Percentiles rank a stretch among this genome's conserved stretches.
Evolutionary conservation across 2,888 invertebrate genomes (phyloP).

Genomic region (Meloe dianella): DNA sequence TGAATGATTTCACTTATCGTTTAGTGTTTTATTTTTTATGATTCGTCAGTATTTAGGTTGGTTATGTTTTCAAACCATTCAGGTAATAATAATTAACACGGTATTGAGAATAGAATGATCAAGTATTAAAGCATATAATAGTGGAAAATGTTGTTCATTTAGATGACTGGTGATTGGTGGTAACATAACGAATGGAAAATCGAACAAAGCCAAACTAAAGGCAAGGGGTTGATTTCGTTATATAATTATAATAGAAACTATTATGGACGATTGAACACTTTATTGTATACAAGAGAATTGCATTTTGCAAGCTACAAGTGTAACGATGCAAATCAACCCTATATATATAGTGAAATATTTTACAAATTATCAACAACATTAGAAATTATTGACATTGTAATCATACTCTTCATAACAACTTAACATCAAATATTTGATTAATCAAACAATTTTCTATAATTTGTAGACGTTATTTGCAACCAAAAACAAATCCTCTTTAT

Average conservation of each 20-base stretch:
- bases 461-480: background rate
- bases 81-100: conserved; percentile 2
- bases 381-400: conserved; percentile 29
- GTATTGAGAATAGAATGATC: conserved; percentile 20
- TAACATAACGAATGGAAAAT: conserved; percentile 31
- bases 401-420: background rate
- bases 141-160: conserved; percentile 28
- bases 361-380: conserved; percentile 30
- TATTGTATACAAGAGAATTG: conserved; percentile 22
- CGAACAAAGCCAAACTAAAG: conserved; percentile 30
- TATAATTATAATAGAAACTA: conserved; percentile 33
- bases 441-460: background rate
- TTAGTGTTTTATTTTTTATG: background rate
- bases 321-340: conserved; percentile 33
- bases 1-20: background rate
- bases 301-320: conserved; percentile 32
- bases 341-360: conserved; percentile 25
- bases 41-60: background rate
- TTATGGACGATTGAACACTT: conserved; percentile 32
- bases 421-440: background rate
- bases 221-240: conserved; percentile 31
- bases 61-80: background rate
- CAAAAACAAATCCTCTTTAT: no score
- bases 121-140: conserved; percentile 33
- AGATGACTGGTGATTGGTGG: conserved; percentile 20